Evolutionary conservation across 2,888 invertebrate species (phyloP).

Genomic region (Hybos culiciformis): DNA sequence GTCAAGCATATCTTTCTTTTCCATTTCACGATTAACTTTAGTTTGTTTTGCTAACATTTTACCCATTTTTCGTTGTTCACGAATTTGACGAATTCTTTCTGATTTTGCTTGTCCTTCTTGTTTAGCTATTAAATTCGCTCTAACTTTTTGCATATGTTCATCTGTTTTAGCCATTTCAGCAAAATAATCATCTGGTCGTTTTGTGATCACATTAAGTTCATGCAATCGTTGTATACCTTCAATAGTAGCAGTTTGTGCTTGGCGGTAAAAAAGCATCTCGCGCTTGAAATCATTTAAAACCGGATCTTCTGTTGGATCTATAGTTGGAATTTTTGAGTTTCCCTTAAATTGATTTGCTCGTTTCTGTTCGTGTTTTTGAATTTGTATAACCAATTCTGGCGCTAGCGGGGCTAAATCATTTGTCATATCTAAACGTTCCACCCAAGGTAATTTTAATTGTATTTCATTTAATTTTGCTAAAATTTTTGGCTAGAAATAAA

Average conservation of each 20-base stretch:
- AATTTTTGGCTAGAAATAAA: constrained; percentile 33
- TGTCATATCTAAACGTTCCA: constrained; percentile 69
- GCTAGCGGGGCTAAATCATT: constrained; percentile 68
- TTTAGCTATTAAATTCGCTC: constrained; percentile 68
- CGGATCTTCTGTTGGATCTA: constrained; percentile 56
- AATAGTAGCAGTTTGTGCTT: constrained; percentile 75
- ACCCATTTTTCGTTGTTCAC: constrained; percentile 84
- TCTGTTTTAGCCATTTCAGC: constrained; percentile 99
- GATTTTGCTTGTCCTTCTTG: constrained; percentile 73
- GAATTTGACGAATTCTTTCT: constrained; percentile 78
- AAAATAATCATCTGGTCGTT: constrained; percentile 89
- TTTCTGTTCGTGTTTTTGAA: constrained; percentile 60
- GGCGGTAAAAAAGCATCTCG: constrained; percentile 75
- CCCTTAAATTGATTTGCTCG: constrained; percentile 51
- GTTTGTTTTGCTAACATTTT: constrained; percentile 79
- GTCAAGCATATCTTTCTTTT: constrained; percentile 83
- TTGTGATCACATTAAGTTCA: constrained; percentile 59
- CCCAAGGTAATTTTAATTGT: constrained; percentile 62
- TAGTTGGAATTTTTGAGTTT: constrained; percentile 51
- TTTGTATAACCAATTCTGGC: constrained; percentile 65
- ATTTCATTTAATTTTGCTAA: constrained; percentile 59
- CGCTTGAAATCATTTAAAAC: constrained; percentile 83
- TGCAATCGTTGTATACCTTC: constrained; percentile 68
- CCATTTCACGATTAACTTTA: constrained; percentile 69
- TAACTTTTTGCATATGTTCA: constrained; percentile 91